A percentile compares a stretch with the other conserved stretches of the same genome.
phyloP scores from a whole-genome alignment of 1,140 invertebrate species.

The Vanessa tameamea region DNA sequence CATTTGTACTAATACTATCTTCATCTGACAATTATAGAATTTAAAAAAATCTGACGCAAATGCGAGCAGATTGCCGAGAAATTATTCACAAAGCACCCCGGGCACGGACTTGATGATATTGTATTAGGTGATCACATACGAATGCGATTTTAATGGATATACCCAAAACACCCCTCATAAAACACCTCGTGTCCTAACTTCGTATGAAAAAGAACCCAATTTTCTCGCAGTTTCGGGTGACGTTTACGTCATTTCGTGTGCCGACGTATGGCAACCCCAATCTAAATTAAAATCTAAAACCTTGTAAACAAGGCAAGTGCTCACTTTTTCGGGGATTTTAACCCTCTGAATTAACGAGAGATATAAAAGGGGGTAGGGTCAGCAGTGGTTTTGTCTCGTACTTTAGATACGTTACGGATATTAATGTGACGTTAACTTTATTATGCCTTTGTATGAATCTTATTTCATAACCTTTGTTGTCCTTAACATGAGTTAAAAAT shows the following conservation, averaged over 20 bases:
- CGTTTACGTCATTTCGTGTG: constrained; percentile 61
- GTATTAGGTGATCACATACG: constrained; percentile 82
- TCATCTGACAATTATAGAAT: constrained; percentile 54
- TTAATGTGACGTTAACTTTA: constrained; percentile 54
- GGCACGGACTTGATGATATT: constrained; percentile 79
- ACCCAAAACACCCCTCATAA: constrained; percentile 45
- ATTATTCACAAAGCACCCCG: constrained; percentile 77
- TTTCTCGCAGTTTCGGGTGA: constrained; percentile 42
- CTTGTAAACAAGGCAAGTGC: constrained; percentile 82
- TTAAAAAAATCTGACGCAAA: constrained; percentile 68
- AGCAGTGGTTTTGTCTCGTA: constrained; percentile 58
- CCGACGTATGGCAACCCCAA: constrained; percentile 64
- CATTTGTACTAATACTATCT: constrained; percentile 3
- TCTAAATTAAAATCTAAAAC: constrained; percentile 83
- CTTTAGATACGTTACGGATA: constrained; percentile 48
- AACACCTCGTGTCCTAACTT: constrained; percentile 44
- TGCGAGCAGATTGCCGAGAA: constrained; percentile 76
- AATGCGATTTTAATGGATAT: constrained; percentile 81
- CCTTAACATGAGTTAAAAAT: not conserved
- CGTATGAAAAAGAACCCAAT: constrained; percentile 50
- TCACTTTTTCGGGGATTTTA: constrained; percentile 82
- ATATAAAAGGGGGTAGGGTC: constrained; percentile 62
- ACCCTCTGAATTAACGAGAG: constrained; percentile 79
- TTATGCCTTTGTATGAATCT: constrained; percentile 30
- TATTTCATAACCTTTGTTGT: constrained; percentile 4